A percentile compares a stretch with the other conserved stretches of the same genome.
phyloP scores from a whole-genome alignment of 2,797 vertebrate genomes.

The Tragelaphus eurycerus region DNA sequence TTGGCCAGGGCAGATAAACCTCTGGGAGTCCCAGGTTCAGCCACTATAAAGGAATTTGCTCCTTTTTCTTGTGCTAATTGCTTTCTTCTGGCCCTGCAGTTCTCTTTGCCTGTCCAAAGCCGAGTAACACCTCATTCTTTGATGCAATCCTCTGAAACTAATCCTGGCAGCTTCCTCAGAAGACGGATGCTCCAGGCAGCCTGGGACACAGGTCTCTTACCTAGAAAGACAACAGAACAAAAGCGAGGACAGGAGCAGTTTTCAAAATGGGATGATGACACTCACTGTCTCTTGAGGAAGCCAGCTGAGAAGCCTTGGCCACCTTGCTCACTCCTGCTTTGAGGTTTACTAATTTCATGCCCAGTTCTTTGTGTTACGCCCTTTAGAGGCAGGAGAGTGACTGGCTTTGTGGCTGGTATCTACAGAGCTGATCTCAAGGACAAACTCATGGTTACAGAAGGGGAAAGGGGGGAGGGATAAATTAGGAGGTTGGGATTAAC shows the following conservation, averaged over 20 bases:
- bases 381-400: not conserved
- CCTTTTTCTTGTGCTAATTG: not conserved
- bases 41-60: not conserved
- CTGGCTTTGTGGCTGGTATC: not conserved
- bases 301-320: not conserved
- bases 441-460: not conserved
- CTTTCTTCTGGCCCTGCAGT: not conserved
- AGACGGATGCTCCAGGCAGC: not conserved
- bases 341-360: not conserved
- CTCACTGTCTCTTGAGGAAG: not conserved
- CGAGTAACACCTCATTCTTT: not conserved
- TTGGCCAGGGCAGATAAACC: not conserved
- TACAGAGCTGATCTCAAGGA: not conserved
- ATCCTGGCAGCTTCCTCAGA: not conserved
- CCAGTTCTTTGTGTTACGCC: not conserved
- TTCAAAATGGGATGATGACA: not conserved
- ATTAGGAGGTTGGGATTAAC: not conserved
- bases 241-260: not conserved
- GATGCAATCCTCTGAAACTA: not conserved
- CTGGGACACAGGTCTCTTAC: too few species aligned
- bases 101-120: not conserved
- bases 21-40: not conserved
- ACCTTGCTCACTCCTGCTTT: fast-evolving
- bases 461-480: not conserved
- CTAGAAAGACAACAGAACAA: not conserved